Percentiles rank a stretch among this genome's conserved stretches.
These are phyloP conservation scores for Taeniopygia guttata DNA, from an alignment of 2,797 vertebrate species.

Conservation along the genomic window DNA sequence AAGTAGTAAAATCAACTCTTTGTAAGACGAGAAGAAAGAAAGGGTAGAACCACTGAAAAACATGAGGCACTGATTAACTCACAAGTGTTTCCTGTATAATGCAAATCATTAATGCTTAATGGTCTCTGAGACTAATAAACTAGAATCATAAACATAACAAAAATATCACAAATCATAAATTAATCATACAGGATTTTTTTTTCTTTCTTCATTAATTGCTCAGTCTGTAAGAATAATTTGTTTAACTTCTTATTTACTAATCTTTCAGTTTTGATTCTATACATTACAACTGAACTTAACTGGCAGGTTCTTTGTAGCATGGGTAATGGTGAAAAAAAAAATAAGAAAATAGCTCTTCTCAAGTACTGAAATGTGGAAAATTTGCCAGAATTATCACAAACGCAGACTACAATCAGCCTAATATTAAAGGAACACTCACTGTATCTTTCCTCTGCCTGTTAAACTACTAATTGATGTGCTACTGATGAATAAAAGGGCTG, in stretches of 20 bases:
- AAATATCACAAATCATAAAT: not conserved
- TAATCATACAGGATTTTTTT: not conserved
- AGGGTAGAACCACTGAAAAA: not conserved
- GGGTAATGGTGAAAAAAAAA: not conserved
- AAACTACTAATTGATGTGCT: conserved; percentile 60
- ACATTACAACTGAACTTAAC: not conserved
- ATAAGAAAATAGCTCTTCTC: not conserved
- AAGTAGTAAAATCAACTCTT: conserved; percentile 32
- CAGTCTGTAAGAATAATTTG: not conserved
- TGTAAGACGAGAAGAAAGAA: conserved; percentile 8
- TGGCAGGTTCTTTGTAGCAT: not conserved
- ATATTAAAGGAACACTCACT: conserved; percentile 9
- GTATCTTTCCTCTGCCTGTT: conserved; percentile 18
- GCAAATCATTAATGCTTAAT: not conserved
- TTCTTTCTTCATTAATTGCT: not conserved
- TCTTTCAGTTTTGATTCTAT: not conserved
- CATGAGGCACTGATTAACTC: conserved; percentile 48
- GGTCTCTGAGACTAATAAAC: not conserved
- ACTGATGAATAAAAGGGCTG: conserved; percentile 42
- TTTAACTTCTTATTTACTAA: not conserved
- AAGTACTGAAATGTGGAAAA: not conserved
- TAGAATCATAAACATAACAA: not conserved
- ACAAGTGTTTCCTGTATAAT: conserved; percentile 6
- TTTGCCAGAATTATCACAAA: not conserved
- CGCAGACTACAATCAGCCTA: not conserved